Base-by-base conservation (phyloP, 2,113 vertebrate genomes). In the Oriolus oriolus region DNA sequence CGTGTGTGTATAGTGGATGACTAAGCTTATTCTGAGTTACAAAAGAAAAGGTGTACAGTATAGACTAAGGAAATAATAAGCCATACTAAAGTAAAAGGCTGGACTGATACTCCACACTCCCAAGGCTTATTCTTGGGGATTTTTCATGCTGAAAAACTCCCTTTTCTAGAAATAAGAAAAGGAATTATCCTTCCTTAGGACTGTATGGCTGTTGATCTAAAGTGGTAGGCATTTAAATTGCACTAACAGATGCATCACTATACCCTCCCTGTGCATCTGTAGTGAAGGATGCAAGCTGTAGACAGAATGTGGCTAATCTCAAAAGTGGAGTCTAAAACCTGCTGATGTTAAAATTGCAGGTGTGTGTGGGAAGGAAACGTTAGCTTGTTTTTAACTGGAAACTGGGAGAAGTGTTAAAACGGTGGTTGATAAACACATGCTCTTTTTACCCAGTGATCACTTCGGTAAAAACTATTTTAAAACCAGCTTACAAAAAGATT, bases 21-120 rank as follows among this genome's bases (percentile, higher is more conserved):
- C 82, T 93, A 81, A 94, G 75, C 85, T 88, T 90, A 42, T 86
- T 94, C 88, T 83, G 66, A 80, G 54, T 85, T 91, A 22, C 24
- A 59, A 70, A 91, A 75, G 30, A 71, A 63, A 84, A 87, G 33
- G 10, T 6, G 1, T 78, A n/a, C 27, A 39, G 31, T 80, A 37
- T 26, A 54, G 19, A 52, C 44, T 53, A 49, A 31, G 42, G 59
- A 88, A 93, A 65, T 59, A 75, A 42, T 42, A 60, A 94, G 8
- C 20, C 30, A 22, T 57, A 23, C 13, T 47, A 59, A 78, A 80
- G 16, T 21, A 79, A 71, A 79, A 83, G 24, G 24, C 87, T 77
- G 17, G 30, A 16, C 39, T 70, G 39, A 39, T 44, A 35, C 60
- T 91, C 35, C 35, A 30, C 7, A 6, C 17, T 83, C 18, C 8